Evolutionary conservation across 2,113 vertebrate genomes (phyloP).

Genomic region (Engraulis encrasicolus): DNA sequence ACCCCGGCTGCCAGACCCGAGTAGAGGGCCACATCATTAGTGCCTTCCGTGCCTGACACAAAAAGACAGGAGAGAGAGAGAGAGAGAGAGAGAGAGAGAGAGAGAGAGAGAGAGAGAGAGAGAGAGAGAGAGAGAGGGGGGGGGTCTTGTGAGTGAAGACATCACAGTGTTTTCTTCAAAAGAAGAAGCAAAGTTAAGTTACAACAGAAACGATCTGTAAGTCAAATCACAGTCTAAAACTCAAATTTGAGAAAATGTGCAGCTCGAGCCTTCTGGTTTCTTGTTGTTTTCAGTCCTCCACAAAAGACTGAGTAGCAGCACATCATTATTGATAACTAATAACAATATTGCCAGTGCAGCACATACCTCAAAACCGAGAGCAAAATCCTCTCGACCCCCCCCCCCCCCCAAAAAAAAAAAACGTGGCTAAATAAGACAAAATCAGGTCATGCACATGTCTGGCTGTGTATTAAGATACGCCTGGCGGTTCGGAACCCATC

Average conservation of each 20-base stretch:
- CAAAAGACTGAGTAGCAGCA: background rate
- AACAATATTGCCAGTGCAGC: background rate
- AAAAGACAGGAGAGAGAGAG: slow-evolving; percentile 58
- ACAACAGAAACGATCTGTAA: too few relatives aligned
- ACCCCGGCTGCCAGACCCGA: slow-evolving; percentile 90
- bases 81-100: too few relatives aligned
- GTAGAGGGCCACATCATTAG: slow-evolving; percentile 91
- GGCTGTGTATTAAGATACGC: slow-evolving; percentile 35
- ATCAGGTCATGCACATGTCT: slow-evolving; percentile 28
- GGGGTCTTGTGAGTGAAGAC: too few relatives aligned
- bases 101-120: slow-evolving; percentile 19
- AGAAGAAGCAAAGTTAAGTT: too few relatives aligned
- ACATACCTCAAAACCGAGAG: background rate
- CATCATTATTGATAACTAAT: background rate
- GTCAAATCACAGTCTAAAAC: too few relatives aligned
- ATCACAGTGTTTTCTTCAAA: too few relatives aligned
- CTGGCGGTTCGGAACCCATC: slow-evolving; percentile 23
- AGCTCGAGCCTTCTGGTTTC: too few relatives aligned
- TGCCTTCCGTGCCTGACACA: slow-evolving; percentile 78
- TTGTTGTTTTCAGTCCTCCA: background rate
- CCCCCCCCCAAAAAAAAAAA: too few relatives aligned
- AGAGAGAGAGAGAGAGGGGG: background rate
- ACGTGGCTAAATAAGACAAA: background rate
- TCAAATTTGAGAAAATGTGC: too few relatives aligned
- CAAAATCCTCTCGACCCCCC: too few relatives aligned